Evolutionary conservation across 2,888 invertebrate species (phyloP), one percentile per base, ranked within the genome.

Genomic region (Ophion ellenae): DNA sequence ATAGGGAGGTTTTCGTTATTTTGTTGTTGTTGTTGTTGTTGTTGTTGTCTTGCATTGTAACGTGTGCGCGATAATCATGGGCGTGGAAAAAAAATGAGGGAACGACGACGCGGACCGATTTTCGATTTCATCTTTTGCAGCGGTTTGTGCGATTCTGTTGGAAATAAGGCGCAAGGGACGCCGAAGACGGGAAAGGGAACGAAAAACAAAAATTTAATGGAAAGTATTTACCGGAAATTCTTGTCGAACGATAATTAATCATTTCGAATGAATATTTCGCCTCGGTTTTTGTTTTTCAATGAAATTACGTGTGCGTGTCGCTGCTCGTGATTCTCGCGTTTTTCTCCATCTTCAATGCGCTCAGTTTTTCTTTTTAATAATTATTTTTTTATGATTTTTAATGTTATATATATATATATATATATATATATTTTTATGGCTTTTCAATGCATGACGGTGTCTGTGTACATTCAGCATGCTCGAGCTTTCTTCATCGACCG

Each of bases 291-390:
- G 32, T 84, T 77, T 77, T 59, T 64, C 70, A 40, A n/a, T 70
- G 24, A 59, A 61, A 32, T 73, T 73, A 61, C 32, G 85, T 85
- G 84, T 81, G 82, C 85, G 82, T 79, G 85, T 85, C 70, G 71
- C 61, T 64, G 82, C 79, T 77, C 63, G 64, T 77, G 36, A 32
- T 70, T 61, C n/a, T 61, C 71, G 61, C 59, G 32, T 77, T 64
- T 47, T 24, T 28, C 71, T 82, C 77, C 73, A 81, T 74, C 85
- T 85, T 66, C 75, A 53, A 67, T 78, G 61, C n/a, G 45, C 78
- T 75, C 70, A 61, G 61, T 24, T 75, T 57, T 47, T 20, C 63
- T 53, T 57, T 77, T 59, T 59, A 57, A 28, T 20, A 2, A 45
- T 24, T 47, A 9, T 47, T 28, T 64, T 47, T 75, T 45, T 9